A percentile compares a stretch with the other conserved stretches of the same genome.
phyloP scores from a whole-genome alignment of 2,888 invertebrate species.

The Dicycla oo region DNA sequence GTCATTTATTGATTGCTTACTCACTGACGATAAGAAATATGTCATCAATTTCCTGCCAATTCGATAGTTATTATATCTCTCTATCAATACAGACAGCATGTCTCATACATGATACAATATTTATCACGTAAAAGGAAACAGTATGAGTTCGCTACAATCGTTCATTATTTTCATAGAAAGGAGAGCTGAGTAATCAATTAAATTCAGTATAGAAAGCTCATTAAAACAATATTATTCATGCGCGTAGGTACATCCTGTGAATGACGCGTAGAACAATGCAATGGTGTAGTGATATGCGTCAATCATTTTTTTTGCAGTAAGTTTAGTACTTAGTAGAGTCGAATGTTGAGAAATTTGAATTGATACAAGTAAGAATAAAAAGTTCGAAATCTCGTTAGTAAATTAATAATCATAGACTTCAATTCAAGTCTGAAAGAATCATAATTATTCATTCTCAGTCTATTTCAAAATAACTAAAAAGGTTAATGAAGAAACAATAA shows the following conservation, averaged over 20 bases:
- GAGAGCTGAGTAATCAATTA: constrained; percentile 46
- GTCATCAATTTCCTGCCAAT: constrained; percentile 14
- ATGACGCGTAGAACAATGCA: constrained; percentile 43
- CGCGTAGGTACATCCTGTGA: constrained; percentile 34
- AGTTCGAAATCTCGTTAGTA: too few relatives aligned
- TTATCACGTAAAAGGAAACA: constrained; percentile 23
- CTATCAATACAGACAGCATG: constrained; percentile 25
- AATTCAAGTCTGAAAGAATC: too few relatives aligned
- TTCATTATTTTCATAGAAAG: constrained; percentile 29
- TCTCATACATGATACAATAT: constrained; percentile 29
- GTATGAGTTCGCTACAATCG: constrained; percentile 10
- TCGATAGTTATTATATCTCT: neutral
- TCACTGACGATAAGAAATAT: constrained; percentile 21
- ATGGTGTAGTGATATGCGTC: constrained; percentile 24
- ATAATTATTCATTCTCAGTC: neutral
- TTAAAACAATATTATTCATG: constrained; percentile 51
- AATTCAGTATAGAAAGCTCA: constrained; percentile 54
- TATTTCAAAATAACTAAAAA: constrained; percentile 3
- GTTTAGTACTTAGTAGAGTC: too few relatives aligned
- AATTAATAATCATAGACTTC: too few relatives aligned
- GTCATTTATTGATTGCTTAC: neutral
- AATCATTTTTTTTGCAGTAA: constrained; percentile 8
- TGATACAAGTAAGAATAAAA: too few relatives aligned
- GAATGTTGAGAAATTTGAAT: too few relatives aligned
- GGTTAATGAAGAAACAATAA: constrained; percentile 13